These are phyloP conservation scores for Rutilus rutilus DNA, from an alignment of 2,113 vertebrate species.

Conservation along the genomic window DNA sequence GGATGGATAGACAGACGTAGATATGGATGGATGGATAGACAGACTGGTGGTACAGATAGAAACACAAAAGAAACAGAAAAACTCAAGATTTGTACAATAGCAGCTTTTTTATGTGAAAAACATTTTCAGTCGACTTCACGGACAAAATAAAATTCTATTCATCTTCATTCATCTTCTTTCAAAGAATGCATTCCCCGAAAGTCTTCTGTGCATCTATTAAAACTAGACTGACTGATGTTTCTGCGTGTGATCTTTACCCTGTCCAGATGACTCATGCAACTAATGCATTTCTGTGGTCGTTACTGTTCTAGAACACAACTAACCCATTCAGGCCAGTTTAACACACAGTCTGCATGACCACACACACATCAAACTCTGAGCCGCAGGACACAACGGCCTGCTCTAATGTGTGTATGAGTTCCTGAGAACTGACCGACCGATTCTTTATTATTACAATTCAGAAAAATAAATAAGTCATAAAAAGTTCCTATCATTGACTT, in stretches of 20 bases:
- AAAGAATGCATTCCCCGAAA: background rate
- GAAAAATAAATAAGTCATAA: background rate
- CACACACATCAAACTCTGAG: background rate
- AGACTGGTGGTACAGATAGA: background rate
- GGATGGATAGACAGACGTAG: background rate
- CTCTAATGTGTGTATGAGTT: background rate
- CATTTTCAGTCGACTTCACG: background rate
- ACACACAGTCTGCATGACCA: background rate
- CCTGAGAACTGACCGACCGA: background rate
- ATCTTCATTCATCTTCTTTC: background rate
- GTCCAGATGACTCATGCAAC: background rate
- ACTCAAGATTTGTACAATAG: background rate
- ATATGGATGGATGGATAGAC: no score
- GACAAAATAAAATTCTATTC: background rate
- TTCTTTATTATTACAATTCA: background rate
- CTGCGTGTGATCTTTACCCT: constrained; percentile 6
- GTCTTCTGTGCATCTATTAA: background rate
- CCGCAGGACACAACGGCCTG: background rate
- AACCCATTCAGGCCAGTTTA: constrained; percentile 26
- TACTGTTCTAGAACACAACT: constrained; percentile 34
- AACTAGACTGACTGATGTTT: background rate
- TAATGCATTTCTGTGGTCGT: constrained; percentile 23
- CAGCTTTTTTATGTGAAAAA: background rate
- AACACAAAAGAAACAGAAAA: background rate
- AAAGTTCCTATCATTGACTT: no score